Base-by-base conservation (phyloP, 2,797 vertebrate species). In the Megalops cyprinoides region DNA sequence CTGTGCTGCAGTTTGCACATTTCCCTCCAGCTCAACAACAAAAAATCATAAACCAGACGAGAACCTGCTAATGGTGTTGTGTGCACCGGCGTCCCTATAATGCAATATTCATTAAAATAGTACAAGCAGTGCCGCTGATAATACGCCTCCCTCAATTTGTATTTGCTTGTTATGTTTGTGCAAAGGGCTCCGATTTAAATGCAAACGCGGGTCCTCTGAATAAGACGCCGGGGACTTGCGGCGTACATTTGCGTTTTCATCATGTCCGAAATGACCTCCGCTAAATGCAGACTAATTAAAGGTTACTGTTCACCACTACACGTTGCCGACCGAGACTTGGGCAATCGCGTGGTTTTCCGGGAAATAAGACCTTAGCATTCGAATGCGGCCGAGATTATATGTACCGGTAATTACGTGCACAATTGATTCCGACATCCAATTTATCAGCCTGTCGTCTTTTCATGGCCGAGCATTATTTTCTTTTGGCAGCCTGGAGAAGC, bases 361-460 rank as follows among this genome's bases (percentile, higher is more conserved):
- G 69, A 71, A 46, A 44, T 60, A 15, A 48, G 42, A 67, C 48
- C 79, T 53, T 20, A 39, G 56, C 58, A 76, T 81, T 76, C 75
- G 51, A 39, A 74, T 58, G 39, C 74, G 25, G 75, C 42, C 37
- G 58, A 46, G 73, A 79, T 31, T 37, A 56, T 62, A 31, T 1
- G n/a, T 23, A 67, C 23, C 15, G 58, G 58, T 78, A 78, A 79
- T 82, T 76, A 82, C 56, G 67, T 65, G 44, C 49, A 74, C 82
- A 79, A 75, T 79, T 75, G 77, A 58, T 73, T 79, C 51, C 67
- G 78, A 79, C 77, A 82, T 82, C 31, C 73, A 79, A 82, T 82
- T 82, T 49, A 79, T 79, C 71, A 82, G 67, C 34, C 77, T 65
- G 82, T 74, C 37, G 62, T 67, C 78, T 76, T 46, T 79, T 82